These are phyloP conservation scores for mouse (Mus musculus) DNA, from an alignment of 2,113 vertebrate genomes.

Conservation along the genomic window DNA sequence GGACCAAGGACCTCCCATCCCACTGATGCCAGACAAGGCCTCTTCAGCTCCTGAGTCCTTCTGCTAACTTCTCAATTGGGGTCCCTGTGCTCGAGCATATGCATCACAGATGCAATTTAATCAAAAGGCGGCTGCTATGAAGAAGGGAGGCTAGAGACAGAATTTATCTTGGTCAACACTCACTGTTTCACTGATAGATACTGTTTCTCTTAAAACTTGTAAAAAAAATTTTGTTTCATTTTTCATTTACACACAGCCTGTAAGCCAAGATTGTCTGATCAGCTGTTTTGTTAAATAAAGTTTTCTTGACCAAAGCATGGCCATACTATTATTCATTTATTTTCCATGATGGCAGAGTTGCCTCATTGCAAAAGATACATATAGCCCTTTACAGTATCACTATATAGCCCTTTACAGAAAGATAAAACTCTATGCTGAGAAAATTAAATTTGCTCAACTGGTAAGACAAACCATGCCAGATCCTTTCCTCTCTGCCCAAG, in stretches of 20 bases:
- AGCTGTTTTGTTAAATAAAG: slow-evolving; percentile 38
- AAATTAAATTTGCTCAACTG: slow-evolving; percentile 40
- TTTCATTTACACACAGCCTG: neutral
- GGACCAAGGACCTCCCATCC: too few relatives aligned
- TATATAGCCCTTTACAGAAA: neutral
- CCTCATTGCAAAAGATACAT: neutral
- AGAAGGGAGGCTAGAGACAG: neutral
- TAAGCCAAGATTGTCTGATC: neutral
- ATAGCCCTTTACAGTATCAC: neutral
- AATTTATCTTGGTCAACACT: neutral
- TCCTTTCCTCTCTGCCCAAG: neutral
- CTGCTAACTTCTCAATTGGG: too few relatives aligned
- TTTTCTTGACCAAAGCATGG: neutral
- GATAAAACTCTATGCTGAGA: neutral
- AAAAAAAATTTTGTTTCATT: neutral
- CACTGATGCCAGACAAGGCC: too few relatives aligned
- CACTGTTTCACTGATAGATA: neutral
- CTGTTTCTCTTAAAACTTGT: neutral
- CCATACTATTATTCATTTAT: neutral
- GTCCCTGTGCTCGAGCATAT: too few relatives aligned
- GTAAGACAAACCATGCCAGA: neutral
- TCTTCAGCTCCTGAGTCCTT: too few relatives aligned
- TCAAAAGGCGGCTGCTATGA: neutral
- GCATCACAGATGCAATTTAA: neutral
- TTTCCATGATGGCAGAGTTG: neutral